Evolutionary conservation across 2,113 vertebrate species (phyloP), one percentile per base, ranked within the genome.

Genomic region (Pterocles burchelli): DNA sequence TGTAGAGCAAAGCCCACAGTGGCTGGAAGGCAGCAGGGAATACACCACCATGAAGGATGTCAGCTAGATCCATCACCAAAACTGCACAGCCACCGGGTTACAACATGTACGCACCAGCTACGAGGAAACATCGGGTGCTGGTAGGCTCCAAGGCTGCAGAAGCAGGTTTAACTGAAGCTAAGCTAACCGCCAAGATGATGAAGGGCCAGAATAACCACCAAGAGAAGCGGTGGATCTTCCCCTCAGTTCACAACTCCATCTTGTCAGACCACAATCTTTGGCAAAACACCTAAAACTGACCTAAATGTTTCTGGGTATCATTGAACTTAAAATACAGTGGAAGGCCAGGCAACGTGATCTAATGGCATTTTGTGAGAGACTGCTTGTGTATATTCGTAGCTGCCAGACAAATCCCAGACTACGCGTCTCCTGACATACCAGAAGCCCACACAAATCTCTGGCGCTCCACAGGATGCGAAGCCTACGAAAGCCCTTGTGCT

Each of bases 401-500:
- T 36, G 12, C 41, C 24, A 15, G 0, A 2, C 2, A 1, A 38
- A 78, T 21, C 41, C 55, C 68, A 81, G 26, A 11, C 22, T n/a
- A 2, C 1, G 0, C 6, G 2, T 16, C 21, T 68, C 65, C 45
- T 38, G 46, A 2, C 0, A 0, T 14, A 31, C 57, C 66, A 52
- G 55, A 19, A 65, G 26, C 24, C 46, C 28, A 41, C 68, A 48
- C 20, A 25, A 33, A 68, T 15, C 31, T 43, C 51, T 36, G 9
- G 2, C 13, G 26, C 11, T 14, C 38, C 57, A 11, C 5, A 4
- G 41, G 48, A 68, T 0, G 0, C 0, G 0, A 45, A 2, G 34
- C 22, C 46, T 43, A 13, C 0, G 0, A 48, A 86, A 84, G 41
- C 41, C 58, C 20, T 55, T 62, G 68, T 28, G 51, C 36, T 58